Conservation (phyloP, 2,888 invertebrate species). For the Thymelicus sylvestris region DNA sequence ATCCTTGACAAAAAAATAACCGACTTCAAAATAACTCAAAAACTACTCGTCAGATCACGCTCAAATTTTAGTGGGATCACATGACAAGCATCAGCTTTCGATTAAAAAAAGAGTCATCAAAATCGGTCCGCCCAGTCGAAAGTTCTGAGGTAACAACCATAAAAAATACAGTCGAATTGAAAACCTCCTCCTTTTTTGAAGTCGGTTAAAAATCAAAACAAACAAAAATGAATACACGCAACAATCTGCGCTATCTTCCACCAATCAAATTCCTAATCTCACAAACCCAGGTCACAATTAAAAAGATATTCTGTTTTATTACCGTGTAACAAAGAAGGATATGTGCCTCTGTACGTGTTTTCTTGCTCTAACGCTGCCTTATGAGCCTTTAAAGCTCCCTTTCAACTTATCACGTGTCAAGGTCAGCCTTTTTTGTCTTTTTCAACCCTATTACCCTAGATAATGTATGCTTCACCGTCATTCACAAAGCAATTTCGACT, state of each 20-base stretch:
- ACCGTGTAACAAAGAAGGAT: conserved; percentile 14
- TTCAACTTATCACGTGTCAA: conserved; percentile 38
- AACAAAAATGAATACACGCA: not conserved
- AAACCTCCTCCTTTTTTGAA: too few relatives aligned
- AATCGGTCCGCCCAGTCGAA: too few relatives aligned
- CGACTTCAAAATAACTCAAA: too few relatives aligned
- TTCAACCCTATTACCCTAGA: conserved; percentile 40
- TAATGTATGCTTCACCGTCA: conserved; percentile 42
- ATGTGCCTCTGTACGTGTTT: conserved; percentile 23
- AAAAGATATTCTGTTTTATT: conserved; percentile 9
- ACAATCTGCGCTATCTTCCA: not conserved
- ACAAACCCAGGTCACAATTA: conserved; percentile 11
- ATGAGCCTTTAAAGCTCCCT: conserved; percentile 24
- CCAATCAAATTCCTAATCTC: not conserved
- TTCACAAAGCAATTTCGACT: conserved; percentile 46
- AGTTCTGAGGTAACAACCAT: too few relatives aligned
- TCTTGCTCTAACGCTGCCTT: conserved; percentile 9
- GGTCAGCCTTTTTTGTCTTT: conserved; percentile 42
- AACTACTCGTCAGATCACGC: too few relatives aligned
- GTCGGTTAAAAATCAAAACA: not conserved
- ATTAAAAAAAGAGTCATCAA: too few relatives aligned
- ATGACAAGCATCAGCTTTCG: too few relatives aligned
- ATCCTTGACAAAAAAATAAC: too few relatives aligned
- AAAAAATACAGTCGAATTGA: too few relatives aligned
- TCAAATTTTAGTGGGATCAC: too few relatives aligned